Evolutionary conservation across 2,797 vertebrate genomes (phyloP), one percentile per base, ranked within the genome.

Genomic region (Anas bahamensis): DNA sequence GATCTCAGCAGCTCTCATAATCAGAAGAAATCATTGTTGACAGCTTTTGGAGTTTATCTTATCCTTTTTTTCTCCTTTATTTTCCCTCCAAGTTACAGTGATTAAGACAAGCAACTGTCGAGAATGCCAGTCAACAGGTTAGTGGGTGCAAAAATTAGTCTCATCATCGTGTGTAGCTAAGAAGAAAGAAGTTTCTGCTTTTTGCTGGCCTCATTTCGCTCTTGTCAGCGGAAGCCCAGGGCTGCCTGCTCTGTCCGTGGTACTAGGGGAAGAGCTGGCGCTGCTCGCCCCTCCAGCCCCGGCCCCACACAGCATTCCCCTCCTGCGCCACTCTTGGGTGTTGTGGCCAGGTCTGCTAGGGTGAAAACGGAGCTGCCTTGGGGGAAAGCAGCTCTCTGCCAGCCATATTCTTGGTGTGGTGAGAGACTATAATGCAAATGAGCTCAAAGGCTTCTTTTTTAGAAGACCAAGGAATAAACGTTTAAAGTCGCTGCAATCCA

Each of bases 221-320:
- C 41, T 63, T 42, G 17, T 35, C 10, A n/a, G 33, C 37, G 10
- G 44, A 39, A 59, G n/a, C 42, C n/a, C 56, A 26, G 37, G 37
- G 33, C 74, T 55, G 72, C 37, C 69, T 55, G 78, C 94, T 91
- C 95, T 97, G 94, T 97, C 96, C 70, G 50, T 95, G 96, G 92
- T 96, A 56, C 95, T 95, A 95, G 93, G 77, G 57, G 77, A 76
- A 56, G 88, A 69, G 71, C 64, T 39, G 48, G 26, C 68, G 22
- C 6, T 33, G 24, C 73, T 89, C 82, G 50, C 84, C 29, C 50
- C 64, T 92, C 50, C 65, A 2, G 15, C 8, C n/a, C 68, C 21
- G 11, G 8, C 68, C 24, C 63, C 35, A 33, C 19, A 41, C 16
- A 24, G 59, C 42, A 24, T n/a, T 77, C 76, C 29, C 56, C 50